phyloP scores from a whole-genome alignment of 2,888 invertebrate genomes.

The Drosophila fulvimacula region DNA sequence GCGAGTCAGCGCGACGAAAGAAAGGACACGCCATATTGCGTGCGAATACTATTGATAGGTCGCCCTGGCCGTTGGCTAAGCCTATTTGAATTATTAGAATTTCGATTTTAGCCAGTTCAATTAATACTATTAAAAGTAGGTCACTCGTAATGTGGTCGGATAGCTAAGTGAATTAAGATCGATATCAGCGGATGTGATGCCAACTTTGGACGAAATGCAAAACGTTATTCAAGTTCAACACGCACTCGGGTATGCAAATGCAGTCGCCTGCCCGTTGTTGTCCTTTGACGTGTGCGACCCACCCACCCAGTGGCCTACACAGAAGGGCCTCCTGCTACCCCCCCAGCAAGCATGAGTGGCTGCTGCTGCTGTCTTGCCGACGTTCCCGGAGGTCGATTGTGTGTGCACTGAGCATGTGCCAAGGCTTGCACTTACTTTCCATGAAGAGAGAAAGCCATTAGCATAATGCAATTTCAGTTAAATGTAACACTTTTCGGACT shows the following conservation, averaged over 20 bases:
- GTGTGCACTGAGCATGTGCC: constrained; percentile 33
- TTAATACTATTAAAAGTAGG: constrained; percentile 4
- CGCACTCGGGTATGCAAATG: constrained; percentile 49
- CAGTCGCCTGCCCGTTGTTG: constrained; percentile 11
- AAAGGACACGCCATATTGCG: constrained; percentile 85
- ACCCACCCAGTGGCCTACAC: constrained; percentile 61
- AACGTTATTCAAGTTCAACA: constrained; percentile 71
- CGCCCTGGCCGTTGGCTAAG: not conserved
- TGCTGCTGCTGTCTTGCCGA: constrained; percentile 34
- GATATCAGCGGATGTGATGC: constrained; percentile 29
- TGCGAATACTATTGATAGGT: constrained; percentile 40
- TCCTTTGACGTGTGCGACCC: constrained; percentile 24
- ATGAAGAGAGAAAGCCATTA: constrained; percentile 37
- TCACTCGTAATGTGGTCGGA: not conserved
- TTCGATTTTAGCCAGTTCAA: constrained; percentile 18
- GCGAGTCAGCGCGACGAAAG: constrained; percentile 82
- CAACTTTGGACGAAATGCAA: constrained; percentile 33
- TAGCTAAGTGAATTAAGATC: not conserved
- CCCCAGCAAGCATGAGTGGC: constrained; percentile 36
- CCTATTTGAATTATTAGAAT: constrained; percentile 4
- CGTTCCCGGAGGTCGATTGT: constrained; percentile 58
- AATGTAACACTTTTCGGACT: constrained; percentile 28
- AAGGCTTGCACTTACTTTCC: constrained; percentile 37
- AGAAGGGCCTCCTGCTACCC: constrained; percentile 23
- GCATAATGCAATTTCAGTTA: constrained; percentile 50